Percentiles rank a stretch among this genome's conserved stretches.
Conservation (phyloP, 1,140 invertebrate species). For the Spodoptera litura region DNA sequence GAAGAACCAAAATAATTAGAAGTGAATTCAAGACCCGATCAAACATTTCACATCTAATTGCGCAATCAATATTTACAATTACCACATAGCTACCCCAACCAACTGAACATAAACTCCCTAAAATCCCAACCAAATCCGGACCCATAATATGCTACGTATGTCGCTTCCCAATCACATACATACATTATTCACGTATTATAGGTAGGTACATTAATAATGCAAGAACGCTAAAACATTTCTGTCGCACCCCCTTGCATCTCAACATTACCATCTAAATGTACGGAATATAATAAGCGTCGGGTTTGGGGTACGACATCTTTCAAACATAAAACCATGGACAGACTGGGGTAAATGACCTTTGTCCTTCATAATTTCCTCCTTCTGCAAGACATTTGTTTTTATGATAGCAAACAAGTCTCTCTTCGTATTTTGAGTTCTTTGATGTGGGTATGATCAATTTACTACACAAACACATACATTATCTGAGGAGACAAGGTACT, state of each 20-base stretch:
- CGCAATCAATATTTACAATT: no score
- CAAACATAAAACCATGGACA: background rate
- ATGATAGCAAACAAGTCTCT: no score
- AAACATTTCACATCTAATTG: no score
- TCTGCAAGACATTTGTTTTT: background rate
- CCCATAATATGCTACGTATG: background rate
- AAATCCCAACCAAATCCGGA: background rate
- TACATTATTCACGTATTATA: constrained; percentile 1
- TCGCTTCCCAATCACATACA: constrained; percentile 25
- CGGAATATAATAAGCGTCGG: background rate
- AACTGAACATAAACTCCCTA: background rate
- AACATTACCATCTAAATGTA: constrained; percentile 24
- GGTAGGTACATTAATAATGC: constrained; percentile 39
- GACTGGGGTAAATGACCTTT: background rate
- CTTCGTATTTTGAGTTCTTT: no score
- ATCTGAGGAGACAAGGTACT: no score
- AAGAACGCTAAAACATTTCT: constrained; percentile 14
- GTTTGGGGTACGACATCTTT: background rate
- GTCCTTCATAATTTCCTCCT: background rate
- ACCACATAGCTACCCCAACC: background rate
- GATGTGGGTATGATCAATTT: no score
- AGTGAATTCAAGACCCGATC: no score
- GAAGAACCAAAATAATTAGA: no score
- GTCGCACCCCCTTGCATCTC: constrained; percentile 5
- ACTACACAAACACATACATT: no score